A percentile compares a stretch with the other conserved stretches of the same genome.
Evolutionary conservation across 92 coral and sea anemone species (phyloP).

Genomic region (Siderastrea siderea): DNA sequence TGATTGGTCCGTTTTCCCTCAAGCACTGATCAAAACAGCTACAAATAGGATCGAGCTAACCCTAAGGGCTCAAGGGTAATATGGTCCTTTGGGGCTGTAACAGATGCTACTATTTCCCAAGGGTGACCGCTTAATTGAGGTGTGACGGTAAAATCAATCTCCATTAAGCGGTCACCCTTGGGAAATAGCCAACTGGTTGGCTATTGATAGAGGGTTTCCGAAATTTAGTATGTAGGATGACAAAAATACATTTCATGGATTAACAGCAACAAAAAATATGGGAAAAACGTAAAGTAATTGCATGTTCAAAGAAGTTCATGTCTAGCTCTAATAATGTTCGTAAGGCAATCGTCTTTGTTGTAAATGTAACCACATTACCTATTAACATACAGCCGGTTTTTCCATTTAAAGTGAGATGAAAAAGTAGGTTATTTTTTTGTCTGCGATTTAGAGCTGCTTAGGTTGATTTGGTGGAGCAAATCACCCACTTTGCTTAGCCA

Average conservation of each 20-base stretch:
- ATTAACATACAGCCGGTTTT: neutral
- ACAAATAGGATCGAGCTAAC: no score
- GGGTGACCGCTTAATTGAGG: no score
- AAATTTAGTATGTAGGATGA: neutral
- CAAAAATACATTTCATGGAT: neutral
- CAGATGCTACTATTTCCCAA: no score
- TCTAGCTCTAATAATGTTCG: neutral
- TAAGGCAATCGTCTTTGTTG: neutral
- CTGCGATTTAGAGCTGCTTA: constrained; percentile 53
- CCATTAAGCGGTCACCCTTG: neutral
- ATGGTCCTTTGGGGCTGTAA: no score
- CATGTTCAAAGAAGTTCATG: neutral
- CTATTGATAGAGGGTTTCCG: neutral
- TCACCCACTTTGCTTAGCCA: constrained; percentile 65
- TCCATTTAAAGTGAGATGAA: constrained; percentile 35
- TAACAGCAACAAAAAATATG: neutral
- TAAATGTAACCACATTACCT: no score
- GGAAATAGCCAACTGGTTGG: neutral
- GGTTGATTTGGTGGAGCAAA: constrained; percentile 63
- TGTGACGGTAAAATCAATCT: no score
- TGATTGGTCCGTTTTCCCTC: no score
- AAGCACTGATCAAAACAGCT: no score
- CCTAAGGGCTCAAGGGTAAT: no score
- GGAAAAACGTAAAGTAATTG: neutral
- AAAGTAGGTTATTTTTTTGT: constrained; percentile 48